phyloP scores from a whole-genome alignment of 2,113 vertebrate genomes.

The Brienomyrus brachyistius region DNA sequence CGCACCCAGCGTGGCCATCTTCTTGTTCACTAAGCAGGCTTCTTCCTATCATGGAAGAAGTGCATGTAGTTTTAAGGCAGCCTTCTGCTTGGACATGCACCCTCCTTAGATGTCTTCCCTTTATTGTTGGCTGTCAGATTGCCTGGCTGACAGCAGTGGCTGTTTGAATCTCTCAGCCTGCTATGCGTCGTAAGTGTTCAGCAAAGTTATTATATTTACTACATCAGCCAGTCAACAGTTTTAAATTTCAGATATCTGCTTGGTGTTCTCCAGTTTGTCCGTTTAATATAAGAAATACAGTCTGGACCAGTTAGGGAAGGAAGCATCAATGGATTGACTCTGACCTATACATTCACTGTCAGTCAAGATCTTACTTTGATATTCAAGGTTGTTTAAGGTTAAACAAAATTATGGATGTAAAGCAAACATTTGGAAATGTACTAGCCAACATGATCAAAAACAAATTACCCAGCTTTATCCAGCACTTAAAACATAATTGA shows the following conservation, averaged over 20 bases:
- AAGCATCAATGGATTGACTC: neutral
- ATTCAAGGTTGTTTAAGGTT: conserved; percentile 10
- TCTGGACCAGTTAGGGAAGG: neutral
- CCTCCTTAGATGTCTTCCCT: neutral
- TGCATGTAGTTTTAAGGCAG: neutral
- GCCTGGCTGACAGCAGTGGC: neutral
- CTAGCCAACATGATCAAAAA: conserved; percentile 44
- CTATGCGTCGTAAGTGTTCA: neutral
- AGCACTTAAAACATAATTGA: conserved; percentile 47
- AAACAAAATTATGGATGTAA: conserved; percentile 31
- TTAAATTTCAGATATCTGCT: neutral
- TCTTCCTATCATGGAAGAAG: neutral
- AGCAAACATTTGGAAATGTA: conserved; percentile 34
- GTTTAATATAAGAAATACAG: neutral
- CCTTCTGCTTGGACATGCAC: neutral
- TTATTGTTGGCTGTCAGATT: neutral
- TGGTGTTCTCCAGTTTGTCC: neutral
- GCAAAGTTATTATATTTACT: neutral
- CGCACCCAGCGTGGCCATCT: neutral
- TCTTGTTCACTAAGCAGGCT: neutral
- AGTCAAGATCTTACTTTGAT: conserved; percentile 19
- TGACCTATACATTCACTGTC: neutral
- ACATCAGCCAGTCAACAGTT: neutral
- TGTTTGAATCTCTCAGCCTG: neutral
- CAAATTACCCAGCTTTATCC: conserved; percentile 39